Base-by-base conservation (phyloP, 2,113 vertebrate species). In the Silurus meridionalis region DNA sequence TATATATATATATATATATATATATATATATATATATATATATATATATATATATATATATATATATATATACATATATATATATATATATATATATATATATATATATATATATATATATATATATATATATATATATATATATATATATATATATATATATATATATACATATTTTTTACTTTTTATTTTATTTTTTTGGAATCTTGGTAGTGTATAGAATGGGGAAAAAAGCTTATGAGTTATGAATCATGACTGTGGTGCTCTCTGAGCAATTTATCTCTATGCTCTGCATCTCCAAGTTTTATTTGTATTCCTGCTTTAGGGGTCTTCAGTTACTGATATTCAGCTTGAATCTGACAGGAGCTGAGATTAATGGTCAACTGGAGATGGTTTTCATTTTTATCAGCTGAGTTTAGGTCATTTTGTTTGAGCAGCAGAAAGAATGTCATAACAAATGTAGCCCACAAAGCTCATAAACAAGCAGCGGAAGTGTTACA, bases 201-300 rank as follows among this genome's bases (percentile, higher is more conserved):
- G 9, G 17, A 25, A 80, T 58, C 0, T 28, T 79, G 53, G 53
- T 19, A 58, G 77, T 60, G 8, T 75, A 53, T 4, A 82, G 60
- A 64, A 21, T 19, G 25, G 9, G 6, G n/a, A 23, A 23, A 61
- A 64, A 50, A 46, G 46, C 19, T 82, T 52, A 50, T 82, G 46
- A 50, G 80, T 64, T 50, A 50, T 82, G 60, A 82, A 13, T 50
- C 80, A 82, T 82, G 60, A 82, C 60, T 82, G 46, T 23, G 60
- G 37, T 48, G 46, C 80, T 82, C 80, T 82, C 80, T 64, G 80
- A 82, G 60, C 80, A 82, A 82, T 82, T 82, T 64, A 52, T 82
- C 60, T 82, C 46, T n/a, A 64, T 82, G 60, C 60, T 63, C 80
- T 50, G 60, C 46, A 64, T 64, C 80, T 64, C 6, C 46, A 64